phyloP scores from a whole-genome alignment of 2,113 vertebrate genomes.

The Pampusana beccarii region DNA sequence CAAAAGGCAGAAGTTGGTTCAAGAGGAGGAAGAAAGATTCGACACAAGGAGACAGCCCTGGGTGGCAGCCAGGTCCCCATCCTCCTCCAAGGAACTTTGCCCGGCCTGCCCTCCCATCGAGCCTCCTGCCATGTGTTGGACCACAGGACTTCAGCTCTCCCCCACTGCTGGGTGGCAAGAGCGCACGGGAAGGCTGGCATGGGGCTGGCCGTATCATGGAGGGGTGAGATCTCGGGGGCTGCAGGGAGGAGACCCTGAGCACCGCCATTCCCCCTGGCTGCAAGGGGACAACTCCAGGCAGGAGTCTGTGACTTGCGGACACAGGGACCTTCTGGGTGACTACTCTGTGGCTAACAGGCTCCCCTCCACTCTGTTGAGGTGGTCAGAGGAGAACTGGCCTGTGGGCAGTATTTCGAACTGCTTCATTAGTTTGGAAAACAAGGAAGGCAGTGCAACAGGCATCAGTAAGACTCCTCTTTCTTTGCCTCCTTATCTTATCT shows the following conservation, averaged over 20 bases:
- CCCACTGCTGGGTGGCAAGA: neutral
- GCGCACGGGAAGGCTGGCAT: neutral
- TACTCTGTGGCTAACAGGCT: neutral
- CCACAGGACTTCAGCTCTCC: neutral
- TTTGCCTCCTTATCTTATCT: constrained; percentile 37
- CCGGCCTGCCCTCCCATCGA: neutral
- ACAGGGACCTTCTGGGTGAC: neutral
- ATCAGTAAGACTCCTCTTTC: neutral
- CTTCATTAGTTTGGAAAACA: rapidly evolving
- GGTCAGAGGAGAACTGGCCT: neutral
- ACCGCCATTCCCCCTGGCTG: neutral
- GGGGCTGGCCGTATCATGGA: rapidly evolving
- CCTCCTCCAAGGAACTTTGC: neutral
- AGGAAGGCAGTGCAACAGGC: neutral
- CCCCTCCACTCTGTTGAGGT: neutral
- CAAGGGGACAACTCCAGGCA: neutral
- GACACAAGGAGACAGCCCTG: neutral
- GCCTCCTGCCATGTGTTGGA: rapidly evolving
- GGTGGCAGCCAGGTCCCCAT: neutral
- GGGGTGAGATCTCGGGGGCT: neutral
- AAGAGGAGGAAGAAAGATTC: neutral
- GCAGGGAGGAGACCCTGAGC: neutral
- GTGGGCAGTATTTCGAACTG: neutral
- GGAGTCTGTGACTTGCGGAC: neutral
- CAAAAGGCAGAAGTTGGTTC: neutral